Evolutionary conservation across 2,113 vertebrate species (phyloP).

Genomic region (Syrrhaptes paradoxus): DNA sequence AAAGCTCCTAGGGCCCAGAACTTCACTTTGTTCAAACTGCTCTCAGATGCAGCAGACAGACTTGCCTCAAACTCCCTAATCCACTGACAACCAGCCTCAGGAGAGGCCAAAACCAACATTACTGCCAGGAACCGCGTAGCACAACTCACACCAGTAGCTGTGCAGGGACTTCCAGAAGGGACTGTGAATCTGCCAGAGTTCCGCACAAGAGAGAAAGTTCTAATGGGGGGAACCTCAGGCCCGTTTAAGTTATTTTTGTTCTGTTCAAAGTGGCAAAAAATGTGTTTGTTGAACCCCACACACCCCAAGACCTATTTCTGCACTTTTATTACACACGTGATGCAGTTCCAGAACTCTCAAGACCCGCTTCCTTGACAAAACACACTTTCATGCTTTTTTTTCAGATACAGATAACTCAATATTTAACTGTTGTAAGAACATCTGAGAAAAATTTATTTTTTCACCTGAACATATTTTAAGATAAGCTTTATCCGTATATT

Average conservation of each 20-base stretch:
- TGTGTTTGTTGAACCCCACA: not conserved
- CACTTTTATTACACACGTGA: not conserved
- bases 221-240: not conserved
- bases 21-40: not conserved
- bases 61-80: not conserved
- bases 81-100: not conserved
- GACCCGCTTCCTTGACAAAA: not conserved
- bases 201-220: not conserved
- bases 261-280: not conserved
- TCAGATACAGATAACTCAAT: not conserved
- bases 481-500: not conserved
- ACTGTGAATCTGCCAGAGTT: not conserved
- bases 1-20: not conserved
- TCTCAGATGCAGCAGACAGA: not conserved
- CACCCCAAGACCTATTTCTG: not conserved
- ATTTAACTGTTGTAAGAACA: accelerated
- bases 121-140: not conserved
- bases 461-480: not conserved
- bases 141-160: not conserved
- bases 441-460: not conserved
- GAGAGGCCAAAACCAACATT: not conserved
- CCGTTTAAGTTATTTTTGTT: not conserved
- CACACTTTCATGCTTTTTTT: not conserved
- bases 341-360: not conserved
- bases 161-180: not conserved